Evolutionary conservation across 2,797 vertebrate species (phyloP).

Genomic region (Chiloscyllium punctatum): DNA sequence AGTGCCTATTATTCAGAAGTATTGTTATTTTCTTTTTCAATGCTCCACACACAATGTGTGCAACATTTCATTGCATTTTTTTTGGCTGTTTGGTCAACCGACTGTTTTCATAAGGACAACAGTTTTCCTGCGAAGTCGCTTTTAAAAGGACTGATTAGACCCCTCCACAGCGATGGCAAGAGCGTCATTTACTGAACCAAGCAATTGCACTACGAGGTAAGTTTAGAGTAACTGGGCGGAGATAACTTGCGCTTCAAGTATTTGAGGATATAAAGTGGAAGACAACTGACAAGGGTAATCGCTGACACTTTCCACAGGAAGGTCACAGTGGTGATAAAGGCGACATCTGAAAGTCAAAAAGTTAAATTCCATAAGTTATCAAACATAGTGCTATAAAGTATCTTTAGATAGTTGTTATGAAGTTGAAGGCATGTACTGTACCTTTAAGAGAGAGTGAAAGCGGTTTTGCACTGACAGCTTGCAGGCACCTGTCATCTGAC

Average conservation of each 20-base stretch:
- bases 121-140: conserved; percentile 31
- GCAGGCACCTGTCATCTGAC: too few relatives aligned
- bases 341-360: conserved; percentile 65
- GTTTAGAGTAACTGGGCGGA: conserved; percentile 95
- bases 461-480: too few relatives aligned
- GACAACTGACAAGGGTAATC: conserved; percentile 94
- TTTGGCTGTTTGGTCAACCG: conserved; percentile 32
- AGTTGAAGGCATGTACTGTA: background rate
- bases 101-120: conserved; percentile 11
- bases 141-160: conserved; percentile 9
- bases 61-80: conserved; percentile 29
- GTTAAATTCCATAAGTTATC: background rate
- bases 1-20: conserved; percentile 25
- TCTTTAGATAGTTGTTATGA: background rate
- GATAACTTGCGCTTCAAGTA: conserved; percentile 95
- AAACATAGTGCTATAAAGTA: background rate
- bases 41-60: background rate
- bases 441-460: background rate
- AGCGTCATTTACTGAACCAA: conserved; percentile 27
- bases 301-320: conserved; percentile 96
- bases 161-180: background rate
- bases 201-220: conserved; percentile 66
- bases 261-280: conserved; percentile 95
- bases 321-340: conserved; percentile 84
- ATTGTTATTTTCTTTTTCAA: conserved; percentile 33